Evolutionary conservation across 2,113 vertebrate species (phyloP).

Genomic region (Grantiella picta): DNA sequence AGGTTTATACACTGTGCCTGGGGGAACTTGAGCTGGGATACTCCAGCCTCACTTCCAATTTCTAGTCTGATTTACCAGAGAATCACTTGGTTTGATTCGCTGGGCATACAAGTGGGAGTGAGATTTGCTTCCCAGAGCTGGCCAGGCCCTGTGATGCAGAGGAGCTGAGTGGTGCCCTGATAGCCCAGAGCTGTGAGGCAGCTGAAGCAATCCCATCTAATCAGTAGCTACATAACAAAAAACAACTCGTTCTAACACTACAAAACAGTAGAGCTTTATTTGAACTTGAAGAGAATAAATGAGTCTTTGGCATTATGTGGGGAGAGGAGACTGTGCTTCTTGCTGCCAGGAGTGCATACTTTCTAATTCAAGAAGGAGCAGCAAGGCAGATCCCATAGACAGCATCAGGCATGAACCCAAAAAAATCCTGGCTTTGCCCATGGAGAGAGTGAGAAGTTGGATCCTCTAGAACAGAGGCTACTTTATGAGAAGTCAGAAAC

Average conservation of each 20-base stretch:
- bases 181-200: neutral
- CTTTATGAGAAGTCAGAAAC: constrained; percentile 63
- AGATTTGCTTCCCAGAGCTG: neutral
- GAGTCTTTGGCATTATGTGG: constrained; percentile 65
- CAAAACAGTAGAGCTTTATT: constrained; percentile 63
- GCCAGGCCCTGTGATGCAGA: neutral
- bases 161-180: neutral
- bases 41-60: neutral
- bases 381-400: constrained; percentile 69
- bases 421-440: constrained; percentile 63
- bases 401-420: constrained; percentile 18
- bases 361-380: constrained; percentile 80
- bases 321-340: constrained; percentile 67
- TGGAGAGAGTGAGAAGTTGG: constrained; percentile 63
- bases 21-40: neutral
- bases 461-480: constrained; percentile 64
- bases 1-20: neutral
- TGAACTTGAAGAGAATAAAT: constrained; percentile 54
- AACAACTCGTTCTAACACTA: neutral
- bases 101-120: neutral
- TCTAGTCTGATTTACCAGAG: neutral
- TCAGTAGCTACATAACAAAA: constrained; percentile 23
- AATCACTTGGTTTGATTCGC: neutral
- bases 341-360: constrained; percentile 75
- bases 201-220: neutral